These are phyloP conservation scores for Hirtodrosophila cameraria DNA, from an alignment of 2,888 invertebrate genomes.

Conservation along the genomic window DNA sequence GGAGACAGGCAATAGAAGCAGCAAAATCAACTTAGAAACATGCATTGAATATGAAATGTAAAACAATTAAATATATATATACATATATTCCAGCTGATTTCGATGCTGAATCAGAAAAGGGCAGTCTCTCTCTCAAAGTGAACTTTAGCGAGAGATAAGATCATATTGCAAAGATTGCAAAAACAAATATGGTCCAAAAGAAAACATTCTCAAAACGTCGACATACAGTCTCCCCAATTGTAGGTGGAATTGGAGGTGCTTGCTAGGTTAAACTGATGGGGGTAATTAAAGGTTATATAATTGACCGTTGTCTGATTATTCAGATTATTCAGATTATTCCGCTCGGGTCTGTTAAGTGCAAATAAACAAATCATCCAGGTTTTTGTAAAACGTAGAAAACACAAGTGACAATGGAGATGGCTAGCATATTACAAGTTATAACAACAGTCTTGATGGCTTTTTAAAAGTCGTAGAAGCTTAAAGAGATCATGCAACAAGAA, in stretches of 20 bases:
- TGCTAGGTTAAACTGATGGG: not conserved
- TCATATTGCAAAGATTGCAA: conserved; percentile 26
- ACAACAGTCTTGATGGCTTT: no score
- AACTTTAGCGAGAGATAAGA: conserved; percentile 42
- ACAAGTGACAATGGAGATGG: no score
- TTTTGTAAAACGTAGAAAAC: no score
- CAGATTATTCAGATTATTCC: no score
- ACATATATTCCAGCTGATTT: conserved; percentile 32
- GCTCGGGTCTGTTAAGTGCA: no score
- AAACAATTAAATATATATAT: no score
- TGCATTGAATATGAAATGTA: no score
- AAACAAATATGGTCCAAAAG: conserved; percentile 4
- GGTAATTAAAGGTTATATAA: conserved; percentile 15
- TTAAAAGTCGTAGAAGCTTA: no score
- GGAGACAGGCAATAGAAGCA: not conserved
- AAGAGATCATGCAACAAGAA: not conserved
- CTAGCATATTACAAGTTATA: no score
- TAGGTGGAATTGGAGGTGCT: not conserved
- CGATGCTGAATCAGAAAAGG: conserved; percentile 38
- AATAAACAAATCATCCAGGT: no score
- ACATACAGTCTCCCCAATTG: conserved; percentile 32
- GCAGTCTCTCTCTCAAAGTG: conserved; percentile 5
- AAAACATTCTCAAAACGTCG: conserved; percentile 3
- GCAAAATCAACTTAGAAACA: not conserved
- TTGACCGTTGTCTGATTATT: conserved; percentile 1